phyloP scores from a whole-genome alignment of 92 coral and sea anemone genomes.

The Zoanthus sansibaricus region DNA sequence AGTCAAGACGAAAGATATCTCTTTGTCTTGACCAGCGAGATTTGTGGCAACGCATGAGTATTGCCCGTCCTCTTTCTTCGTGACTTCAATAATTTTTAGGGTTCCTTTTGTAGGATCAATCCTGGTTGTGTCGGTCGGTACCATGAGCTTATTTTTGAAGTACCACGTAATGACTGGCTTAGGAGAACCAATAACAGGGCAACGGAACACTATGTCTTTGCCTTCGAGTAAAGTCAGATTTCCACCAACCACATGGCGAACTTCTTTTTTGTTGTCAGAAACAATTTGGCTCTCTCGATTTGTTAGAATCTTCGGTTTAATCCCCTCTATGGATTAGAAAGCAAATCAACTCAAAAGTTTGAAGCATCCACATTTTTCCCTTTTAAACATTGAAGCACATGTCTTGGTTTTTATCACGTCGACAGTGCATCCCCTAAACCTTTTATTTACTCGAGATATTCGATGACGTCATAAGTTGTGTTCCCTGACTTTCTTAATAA shows the following conservation, averaged over 20 bases:
- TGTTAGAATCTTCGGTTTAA: constrained; percentile 56
- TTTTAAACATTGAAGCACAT: too few relatives aligned
- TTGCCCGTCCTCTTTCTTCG: constrained; percentile 70
- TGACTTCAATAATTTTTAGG: constrained; percentile 78
- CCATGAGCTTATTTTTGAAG: constrained; percentile 66
- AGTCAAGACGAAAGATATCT: constrained; percentile 71
- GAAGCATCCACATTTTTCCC: too few relatives aligned
- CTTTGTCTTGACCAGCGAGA: constrained; percentile 79
- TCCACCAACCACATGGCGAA: constrained; percentile 60
- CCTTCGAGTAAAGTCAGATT: constrained; percentile 84
- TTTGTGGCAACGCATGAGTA: constrained; percentile 85
- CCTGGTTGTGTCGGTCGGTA: constrained; percentile 66
- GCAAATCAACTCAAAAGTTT: background rate
- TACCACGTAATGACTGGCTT: constrained; percentile 77
- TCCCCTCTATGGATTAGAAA: constrained; percentile 6
- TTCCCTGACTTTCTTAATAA: too few relatives aligned
- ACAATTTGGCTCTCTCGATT: constrained; percentile 9
- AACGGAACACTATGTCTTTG: constrained; percentile 71
- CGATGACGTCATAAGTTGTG: too few relatives aligned
- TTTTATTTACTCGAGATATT: too few relatives aligned
- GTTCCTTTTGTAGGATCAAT: constrained; percentile 63
- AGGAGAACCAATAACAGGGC: constrained; percentile 81
- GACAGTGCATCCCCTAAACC: too few relatives aligned
- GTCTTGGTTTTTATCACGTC: too few relatives aligned
- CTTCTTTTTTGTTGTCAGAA: constrained; percentile 31